Conservation (phyloP, 2,888 invertebrate species). For the Blastobasis adustella region DNA sequence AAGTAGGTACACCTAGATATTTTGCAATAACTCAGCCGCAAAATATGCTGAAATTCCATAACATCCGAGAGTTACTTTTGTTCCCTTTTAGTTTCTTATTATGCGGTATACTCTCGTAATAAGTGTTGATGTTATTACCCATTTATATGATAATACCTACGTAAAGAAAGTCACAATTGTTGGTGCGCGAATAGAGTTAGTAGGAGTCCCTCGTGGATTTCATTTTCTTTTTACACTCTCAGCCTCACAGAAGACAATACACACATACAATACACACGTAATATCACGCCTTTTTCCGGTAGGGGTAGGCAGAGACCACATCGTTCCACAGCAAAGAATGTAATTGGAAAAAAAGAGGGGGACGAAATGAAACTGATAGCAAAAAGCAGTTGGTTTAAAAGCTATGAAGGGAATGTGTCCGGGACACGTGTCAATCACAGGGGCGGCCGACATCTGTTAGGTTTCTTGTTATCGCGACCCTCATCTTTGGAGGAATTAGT, state of each 20-base stretch:
- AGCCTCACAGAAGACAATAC: no score
- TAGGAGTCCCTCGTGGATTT: background rate
- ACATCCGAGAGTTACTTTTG: background rate
- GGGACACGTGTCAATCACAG: conserved; percentile 49
- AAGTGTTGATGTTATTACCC: conserved; percentile 33
- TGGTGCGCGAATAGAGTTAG: conserved; percentile 5
- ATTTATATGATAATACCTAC: conserved; percentile 39
- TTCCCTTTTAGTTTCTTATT: conserved; percentile 24
- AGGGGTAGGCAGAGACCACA: no score
- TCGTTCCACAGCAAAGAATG: no score
- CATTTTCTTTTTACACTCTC: background rate
- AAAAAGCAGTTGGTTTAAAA: conserved; percentile 1
- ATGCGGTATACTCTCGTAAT: conserved; percentile 33
- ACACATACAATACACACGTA: no score
- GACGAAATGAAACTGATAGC: no score
- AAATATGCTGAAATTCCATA: no score
- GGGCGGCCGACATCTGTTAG: conserved; percentile 48
- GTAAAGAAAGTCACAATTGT: conserved; percentile 21
- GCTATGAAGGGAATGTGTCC: conserved; percentile 16
- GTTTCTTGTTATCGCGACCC: conserved; percentile 57
- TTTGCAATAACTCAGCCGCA: no score
- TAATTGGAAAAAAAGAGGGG: no score
- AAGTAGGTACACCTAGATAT: no score
- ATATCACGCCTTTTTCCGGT: no score
- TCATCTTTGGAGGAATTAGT: conserved; percentile 58